Percentiles rank a stretch among this genome's conserved stretches.
Conservation (phyloP, 2,888 invertebrate genomes). For the Bombylius major region DNA sequence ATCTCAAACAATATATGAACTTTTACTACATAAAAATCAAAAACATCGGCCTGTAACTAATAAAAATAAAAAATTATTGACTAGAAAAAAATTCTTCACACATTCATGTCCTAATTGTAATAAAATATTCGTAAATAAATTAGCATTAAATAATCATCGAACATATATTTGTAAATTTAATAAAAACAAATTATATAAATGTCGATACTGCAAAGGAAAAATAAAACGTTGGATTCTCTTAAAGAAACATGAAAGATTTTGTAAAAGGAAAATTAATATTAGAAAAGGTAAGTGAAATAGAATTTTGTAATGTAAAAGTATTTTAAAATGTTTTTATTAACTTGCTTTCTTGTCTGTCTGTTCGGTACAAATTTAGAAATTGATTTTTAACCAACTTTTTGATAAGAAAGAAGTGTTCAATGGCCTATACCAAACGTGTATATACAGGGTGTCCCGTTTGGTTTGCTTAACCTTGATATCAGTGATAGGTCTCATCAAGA, state of each 20-base stretch:
- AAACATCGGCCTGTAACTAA: not conserved
- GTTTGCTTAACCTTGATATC: too few species aligned
- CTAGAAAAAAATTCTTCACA: conserved; percentile 2
- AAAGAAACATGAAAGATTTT: conserved; percentile 25
- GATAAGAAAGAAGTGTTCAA: too few species aligned
- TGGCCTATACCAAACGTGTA: too few species aligned
- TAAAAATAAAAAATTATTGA: not conserved
- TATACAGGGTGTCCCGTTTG: too few species aligned
- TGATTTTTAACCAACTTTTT: too few species aligned
- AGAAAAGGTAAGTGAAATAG: not conserved
- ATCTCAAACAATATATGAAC: conserved; percentile 8
- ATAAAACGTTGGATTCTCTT: conserved; percentile 29
- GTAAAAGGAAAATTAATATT: conserved; percentile 12
- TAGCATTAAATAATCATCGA: conserved; percentile 29
- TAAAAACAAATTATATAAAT: conserved; percentile 19
- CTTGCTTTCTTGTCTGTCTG: too few species aligned
- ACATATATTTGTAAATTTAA: conserved; percentile 27
- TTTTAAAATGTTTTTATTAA: too few species aligned
- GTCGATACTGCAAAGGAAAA: conserved; percentile 24
- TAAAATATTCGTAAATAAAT: conserved; percentile 24
- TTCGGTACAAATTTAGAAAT: too few species aligned
- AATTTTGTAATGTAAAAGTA: too few species aligned
- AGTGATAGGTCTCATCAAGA: too few species aligned
- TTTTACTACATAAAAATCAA: conserved; percentile 10
- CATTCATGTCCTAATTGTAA: conserved; percentile 24